Evolutionary conservation across 2,113 vertebrate genomes (phyloP).

Genomic region (Megaleporinus macrocephalus): DNA sequence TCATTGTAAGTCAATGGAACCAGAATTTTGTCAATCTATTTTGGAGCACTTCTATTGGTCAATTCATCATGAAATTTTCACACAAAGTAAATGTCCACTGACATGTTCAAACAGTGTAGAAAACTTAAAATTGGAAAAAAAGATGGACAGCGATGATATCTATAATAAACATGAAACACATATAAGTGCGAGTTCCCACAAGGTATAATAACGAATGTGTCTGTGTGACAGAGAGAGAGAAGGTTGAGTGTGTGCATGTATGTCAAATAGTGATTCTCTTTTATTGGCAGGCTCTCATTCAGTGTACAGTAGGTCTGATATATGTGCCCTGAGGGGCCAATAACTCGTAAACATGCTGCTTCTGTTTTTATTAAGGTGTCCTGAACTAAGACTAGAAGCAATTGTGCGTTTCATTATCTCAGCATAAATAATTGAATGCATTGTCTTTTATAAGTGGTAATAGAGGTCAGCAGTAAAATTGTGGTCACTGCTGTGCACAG

Average conservation of each 20-base stretch:
- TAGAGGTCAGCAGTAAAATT: neutral
- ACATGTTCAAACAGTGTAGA: too few relatives aligned
- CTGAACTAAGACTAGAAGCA: neutral
- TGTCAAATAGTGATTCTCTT: neutral
- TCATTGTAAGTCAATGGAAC: too few relatives aligned
- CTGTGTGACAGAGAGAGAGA: constrained; percentile 3
- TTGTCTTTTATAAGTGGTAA: neutral
- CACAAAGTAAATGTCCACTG: too few relatives aligned
- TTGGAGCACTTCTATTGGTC: too few relatives aligned
- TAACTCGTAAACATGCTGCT: neutral
- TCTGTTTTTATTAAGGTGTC: neutral
- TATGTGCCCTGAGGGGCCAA: neutral
- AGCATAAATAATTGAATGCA: neutral
- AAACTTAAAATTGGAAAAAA: too few relatives aligned
- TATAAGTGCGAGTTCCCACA: too few relatives aligned
- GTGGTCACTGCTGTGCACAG: neutral
- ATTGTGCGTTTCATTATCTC: neutral
- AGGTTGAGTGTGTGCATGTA: neutral
- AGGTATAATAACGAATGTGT: neutral
- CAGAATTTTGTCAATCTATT: too few relatives aligned
- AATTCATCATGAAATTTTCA: too few relatives aligned
- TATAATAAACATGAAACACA: too few relatives aligned
- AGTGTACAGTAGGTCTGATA: constrained; percentile 2
- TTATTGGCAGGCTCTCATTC: neutral
- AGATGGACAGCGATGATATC: too few relatives aligned